Percentiles rank a stretch among this genome's conserved stretches.
Conservation (phyloP, 2,113 vertebrate genomes). For the Epinephelus moara region DNA sequence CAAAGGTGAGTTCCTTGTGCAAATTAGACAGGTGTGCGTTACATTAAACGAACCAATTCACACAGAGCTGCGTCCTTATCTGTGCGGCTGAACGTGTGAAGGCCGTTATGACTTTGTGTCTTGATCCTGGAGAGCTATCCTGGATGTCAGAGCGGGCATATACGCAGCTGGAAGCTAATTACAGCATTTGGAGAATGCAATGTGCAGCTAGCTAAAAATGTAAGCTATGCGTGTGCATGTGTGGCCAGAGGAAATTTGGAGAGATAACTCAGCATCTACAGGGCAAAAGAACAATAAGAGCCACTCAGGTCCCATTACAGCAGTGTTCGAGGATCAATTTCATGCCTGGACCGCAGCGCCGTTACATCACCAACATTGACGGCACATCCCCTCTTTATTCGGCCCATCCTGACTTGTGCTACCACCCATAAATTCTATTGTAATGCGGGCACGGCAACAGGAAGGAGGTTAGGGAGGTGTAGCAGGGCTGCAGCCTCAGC, state of each 20-base stretch:
- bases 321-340: slow-evolving; percentile 68
- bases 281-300: slow-evolving; percentile 51
- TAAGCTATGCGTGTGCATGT: slow-evolving; percentile 21
- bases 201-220: slow-evolving; percentile 43
- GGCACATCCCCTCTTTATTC: slow-evolving; percentile 32
- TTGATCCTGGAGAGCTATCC: slow-evolving; percentile 3
- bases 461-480: slow-evolving; percentile 35
- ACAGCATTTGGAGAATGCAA: slow-evolving; percentile 61
- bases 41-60: slow-evolving; percentile 26
- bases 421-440: slow-evolving; percentile 19
- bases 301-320: slow-evolving; percentile 59
- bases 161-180: slow-evolving; percentile 55
- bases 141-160: slow-evolving; percentile 36
- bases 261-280: slow-evolving; percentile 16
- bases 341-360: slow-evolving; percentile 49
- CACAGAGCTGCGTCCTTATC: not conserved
- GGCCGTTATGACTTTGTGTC: not conserved
- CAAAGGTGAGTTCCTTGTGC: slow-evolving; percentile 26
- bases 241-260: slow-evolving; percentile 14
- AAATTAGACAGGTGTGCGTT: slow-evolving; percentile 41
- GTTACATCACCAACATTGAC: slow-evolving; percentile 67
- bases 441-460: slow-evolving; percentile 46
- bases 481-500: slow-evolving; percentile 40
- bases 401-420: not conserved
- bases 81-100: not conserved